Evolutionary conservation across 2,888 invertebrate genomes (phyloP).

Genomic region (Caenorhabditis macrosperma): DNA sequence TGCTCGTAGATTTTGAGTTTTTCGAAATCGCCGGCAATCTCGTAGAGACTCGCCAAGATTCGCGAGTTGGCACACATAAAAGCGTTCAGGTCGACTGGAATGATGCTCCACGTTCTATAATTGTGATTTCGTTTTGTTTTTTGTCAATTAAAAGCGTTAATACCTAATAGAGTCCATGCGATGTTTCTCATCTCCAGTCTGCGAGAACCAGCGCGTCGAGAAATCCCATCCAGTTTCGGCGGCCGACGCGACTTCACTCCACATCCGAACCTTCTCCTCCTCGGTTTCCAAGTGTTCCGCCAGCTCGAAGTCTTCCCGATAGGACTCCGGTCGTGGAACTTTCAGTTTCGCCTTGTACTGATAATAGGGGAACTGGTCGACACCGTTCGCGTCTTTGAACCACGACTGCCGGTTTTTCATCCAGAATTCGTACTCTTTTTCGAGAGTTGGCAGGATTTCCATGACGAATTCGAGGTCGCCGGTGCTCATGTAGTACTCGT

Average conservation of each 20-base stretch:
- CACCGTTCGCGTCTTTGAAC: conserved; percentile 67
- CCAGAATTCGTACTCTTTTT: conserved; percentile 86
- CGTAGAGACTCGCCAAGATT: conserved; percentile 84
- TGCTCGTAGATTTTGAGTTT: conserved; percentile 74
- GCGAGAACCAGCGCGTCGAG: conserved; percentile 89
- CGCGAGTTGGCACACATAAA: conserved; percentile 85
- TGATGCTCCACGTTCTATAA: conserved; percentile 83
- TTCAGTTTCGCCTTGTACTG: conserved; percentile 88
- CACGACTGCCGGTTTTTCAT: conserved; percentile 84
- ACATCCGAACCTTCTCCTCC: conserved; percentile 69
- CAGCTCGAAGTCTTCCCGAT: conserved; percentile 82
- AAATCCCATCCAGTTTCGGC: conserved; percentile 98
- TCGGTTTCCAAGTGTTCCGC: conserved; percentile 70
- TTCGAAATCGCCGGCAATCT: conserved; percentile 78
- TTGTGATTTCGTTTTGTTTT: neutral
- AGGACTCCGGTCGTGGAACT: conserved; percentile 93
- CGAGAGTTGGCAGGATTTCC: conserved; percentile 81
- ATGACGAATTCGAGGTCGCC: conserved; percentile 86
- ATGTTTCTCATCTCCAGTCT: conserved; percentile 73
- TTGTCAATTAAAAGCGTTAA: no score
- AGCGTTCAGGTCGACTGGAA: conserved; percentile 90
- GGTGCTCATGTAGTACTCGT: conserved; percentile 87
- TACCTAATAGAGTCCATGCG: conserved; percentile 83
- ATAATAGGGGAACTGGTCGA: conserved; percentile 84
- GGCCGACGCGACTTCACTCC: conserved; percentile 78